Conservation (phyloP, 2,797 vertebrate species). For the Hyperoplus lanceolatus region DNA sequence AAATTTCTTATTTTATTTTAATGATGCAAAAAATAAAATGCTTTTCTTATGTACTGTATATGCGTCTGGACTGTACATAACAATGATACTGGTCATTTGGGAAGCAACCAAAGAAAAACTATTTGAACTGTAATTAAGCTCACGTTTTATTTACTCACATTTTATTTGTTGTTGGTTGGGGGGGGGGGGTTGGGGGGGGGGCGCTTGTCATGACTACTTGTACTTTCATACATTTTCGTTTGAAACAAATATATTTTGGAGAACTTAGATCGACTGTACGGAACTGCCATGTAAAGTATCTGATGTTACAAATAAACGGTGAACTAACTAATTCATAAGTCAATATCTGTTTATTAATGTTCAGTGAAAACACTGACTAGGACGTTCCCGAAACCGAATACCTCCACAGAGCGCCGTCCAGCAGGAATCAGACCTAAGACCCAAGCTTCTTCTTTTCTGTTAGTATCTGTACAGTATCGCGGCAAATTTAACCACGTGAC, state of each 20-base stretch:
- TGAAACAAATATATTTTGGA: conserved; percentile 8
- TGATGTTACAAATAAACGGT: conserved; percentile 47
- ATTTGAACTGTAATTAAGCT: conserved; percentile 27
- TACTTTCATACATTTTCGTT: conserved; percentile 9
- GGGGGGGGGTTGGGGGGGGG: neutral
- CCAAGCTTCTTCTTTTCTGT: too few species aligned
- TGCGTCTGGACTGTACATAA: conserved; percentile 37
- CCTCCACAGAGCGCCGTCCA: too few species aligned
- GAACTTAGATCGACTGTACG: conserved; percentile 4
- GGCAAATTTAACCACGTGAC: too few species aligned
- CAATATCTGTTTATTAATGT: neutral
- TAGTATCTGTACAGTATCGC: too few species aligned
- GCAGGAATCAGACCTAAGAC: too few species aligned
- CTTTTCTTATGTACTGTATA: neutral
- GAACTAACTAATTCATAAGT: neutral
- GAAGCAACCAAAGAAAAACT: conserved; percentile 52
- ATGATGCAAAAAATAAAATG: neutral
- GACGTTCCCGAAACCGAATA: too few species aligned
- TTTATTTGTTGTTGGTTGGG: conserved; percentile 7
- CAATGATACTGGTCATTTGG: conserved; percentile 9
- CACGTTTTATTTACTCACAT: conserved; percentile 14
- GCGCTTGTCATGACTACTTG: neutral
- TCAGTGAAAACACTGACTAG: neutral
- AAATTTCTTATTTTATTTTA: conserved; percentile 40
- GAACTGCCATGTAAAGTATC: conserved; percentile 27